phyloP scores from a whole-genome alignment of 2,113 vertebrate genomes.

The Lepisosteus osseus region DNA sequence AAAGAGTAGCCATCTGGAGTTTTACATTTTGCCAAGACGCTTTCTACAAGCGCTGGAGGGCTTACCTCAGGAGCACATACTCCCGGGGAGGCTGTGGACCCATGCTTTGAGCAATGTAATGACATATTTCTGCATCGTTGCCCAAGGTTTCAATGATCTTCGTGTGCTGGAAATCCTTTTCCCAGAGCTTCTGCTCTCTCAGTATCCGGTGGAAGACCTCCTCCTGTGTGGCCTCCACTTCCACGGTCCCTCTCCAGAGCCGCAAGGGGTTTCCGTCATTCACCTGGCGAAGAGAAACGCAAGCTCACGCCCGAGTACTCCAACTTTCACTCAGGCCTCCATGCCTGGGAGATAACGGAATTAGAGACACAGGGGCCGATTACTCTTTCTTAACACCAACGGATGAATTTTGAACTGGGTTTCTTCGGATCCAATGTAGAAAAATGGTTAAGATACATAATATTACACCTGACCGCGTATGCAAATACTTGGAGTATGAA shows the following conservation, averaged over 20 bases:
- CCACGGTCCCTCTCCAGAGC: constrained; percentile 63
- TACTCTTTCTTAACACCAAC: too few relatives aligned
- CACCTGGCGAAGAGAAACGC: constrained; percentile 41
- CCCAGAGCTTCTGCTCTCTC: constrained; percentile 61
- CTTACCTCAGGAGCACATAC: constrained; percentile 68
- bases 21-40: too few relatives aligned
- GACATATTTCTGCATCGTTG: constrained; percentile 63
- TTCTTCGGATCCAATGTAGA: too few relatives aligned
- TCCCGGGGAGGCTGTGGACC: constrained; percentile 51
- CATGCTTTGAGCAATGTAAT: constrained; percentile 48
- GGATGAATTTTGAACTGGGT: too few relatives aligned
- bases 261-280: constrained; percentile 57
- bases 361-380: too few relatives aligned
- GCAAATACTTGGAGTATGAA: too few relatives aligned
- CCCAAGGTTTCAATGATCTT: constrained; percentile 58
- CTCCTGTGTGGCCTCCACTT: constrained; percentile 58
- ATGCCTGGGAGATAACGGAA: too few relatives aligned
- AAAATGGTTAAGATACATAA: too few relatives aligned
- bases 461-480: too few relatives aligned
- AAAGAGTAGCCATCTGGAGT: too few relatives aligned
- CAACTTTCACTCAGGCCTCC: too few relatives aligned
- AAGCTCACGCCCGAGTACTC: too few relatives aligned
- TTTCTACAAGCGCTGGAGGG: neutral
- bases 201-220: constrained; percentile 61
- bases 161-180: constrained; percentile 46